A percentile compares a stretch with the other conserved stretches of the same genome.
Evolutionary conservation across 2,797 vertebrate genomes (phyloP).

Genomic region (Heliangelus exortis): DNA sequence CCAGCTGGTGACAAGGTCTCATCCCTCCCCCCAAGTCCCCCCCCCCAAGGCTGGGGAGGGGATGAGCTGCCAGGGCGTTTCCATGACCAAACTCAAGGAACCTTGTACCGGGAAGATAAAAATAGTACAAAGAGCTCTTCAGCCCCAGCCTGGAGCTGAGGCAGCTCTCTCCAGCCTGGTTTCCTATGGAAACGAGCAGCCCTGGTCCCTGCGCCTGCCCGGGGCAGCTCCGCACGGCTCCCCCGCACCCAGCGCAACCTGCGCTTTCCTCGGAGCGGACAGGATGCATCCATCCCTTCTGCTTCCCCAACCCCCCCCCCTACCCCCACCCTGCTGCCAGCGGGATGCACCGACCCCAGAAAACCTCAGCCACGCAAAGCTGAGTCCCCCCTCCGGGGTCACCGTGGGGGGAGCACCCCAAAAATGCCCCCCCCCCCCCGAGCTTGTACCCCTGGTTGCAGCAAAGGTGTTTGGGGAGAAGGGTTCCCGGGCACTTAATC

Average conservation of each 20-base stretch:
- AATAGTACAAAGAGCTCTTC: background rate
- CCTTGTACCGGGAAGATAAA: background rate
- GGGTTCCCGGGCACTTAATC: background rate
- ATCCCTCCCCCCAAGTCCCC: accelerated
- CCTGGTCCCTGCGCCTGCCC: background rate
- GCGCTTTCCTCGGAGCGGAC: accelerated
- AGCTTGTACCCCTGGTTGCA: background rate
- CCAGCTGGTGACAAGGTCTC: background rate
- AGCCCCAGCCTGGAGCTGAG: background rate
- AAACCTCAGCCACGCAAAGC: background rate
- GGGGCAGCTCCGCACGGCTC: background rate
- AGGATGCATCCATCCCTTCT: background rate
- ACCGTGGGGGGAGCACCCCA: accelerated
- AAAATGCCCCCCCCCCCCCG: accelerated
- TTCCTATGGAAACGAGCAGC: constrained; percentile 54
- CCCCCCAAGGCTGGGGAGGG: accelerated
- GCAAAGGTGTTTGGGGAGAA: background rate
- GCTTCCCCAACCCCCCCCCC: background rate
- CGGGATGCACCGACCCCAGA: accelerated
- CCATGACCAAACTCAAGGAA: background rate
- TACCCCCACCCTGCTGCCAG: background rate
- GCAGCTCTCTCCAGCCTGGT: background rate
- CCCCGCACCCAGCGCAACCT: accelerated
- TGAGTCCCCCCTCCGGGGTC: accelerated
- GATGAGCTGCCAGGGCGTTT: accelerated